Base-by-base conservation (phyloP, 1,140 invertebrate genomes). In the Drepana arcuata region DNA sequence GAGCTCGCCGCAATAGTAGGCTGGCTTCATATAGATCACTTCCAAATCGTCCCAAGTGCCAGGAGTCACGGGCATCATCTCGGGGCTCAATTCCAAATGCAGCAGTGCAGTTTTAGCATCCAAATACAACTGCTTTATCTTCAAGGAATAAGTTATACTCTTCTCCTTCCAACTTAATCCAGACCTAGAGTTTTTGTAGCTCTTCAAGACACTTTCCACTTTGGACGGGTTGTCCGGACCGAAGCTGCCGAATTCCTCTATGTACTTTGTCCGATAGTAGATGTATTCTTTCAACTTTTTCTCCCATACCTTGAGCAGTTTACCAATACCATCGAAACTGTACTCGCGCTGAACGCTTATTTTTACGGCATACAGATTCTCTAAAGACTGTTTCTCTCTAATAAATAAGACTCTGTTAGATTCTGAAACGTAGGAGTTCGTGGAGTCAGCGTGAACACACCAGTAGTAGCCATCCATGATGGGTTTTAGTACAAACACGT, bases 401-500 rank as follows among this genome's bases (percentile, higher is more conserved):
- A 79, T 48, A 32, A 67, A 79, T n/a, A 84, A 56, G 0, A 56
- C 45, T 44, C 66, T 81, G 12, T 81, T 71, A 5, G 80, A 79
- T 38, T 69, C 57, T 1, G 59, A 36, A 1, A 48, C 38, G 1
- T 32, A 32, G 28, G 47, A 74, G 6, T 63, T 63, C 16, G 35
- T 66, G 0, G 63, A 63, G 18, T 83, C 66, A 1, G 27, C 60
- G 11, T 72, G 52, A 5, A 69, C 41, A 32, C 80, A 84, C 81
- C 80, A 83, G 27, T 84, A 84, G 37, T 79, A 75, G 12, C 83
- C 83, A 43, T 84, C 65, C 2, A 43, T 46, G 15, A 44, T 52
- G 2, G 66, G 59, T 16, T 57, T 60, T 0, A 77, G 44, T 3
- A 68, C 32, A 27, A 54, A 79, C 1, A 18, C 34, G 26, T 54